Evolutionary conservation across 2,113 vertebrate genomes (phyloP).

Genomic region (Ivindomyrus marchei): DNA sequence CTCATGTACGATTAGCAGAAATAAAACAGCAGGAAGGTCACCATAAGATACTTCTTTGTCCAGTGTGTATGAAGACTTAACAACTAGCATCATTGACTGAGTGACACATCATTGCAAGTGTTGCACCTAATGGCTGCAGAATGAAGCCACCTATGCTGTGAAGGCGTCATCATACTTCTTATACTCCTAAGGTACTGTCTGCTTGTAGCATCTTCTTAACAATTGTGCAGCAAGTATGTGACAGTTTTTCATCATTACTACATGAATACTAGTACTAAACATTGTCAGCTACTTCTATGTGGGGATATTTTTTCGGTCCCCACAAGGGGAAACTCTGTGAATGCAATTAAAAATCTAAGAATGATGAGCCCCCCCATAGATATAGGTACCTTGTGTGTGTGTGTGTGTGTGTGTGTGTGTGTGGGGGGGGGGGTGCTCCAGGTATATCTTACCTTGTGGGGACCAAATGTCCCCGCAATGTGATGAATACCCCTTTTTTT

Average conservation of each 20-base stretch:
- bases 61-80: neutral
- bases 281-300: neutral
- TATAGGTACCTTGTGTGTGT: too few relatives aligned
- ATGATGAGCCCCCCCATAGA: neutral
- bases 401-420: too few relatives aligned
- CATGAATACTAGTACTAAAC: neutral
- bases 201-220: neutral
- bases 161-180: neutral
- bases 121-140: neutral
- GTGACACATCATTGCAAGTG: neutral
- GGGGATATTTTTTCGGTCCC: neutral
- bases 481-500: too few relatives aligned
- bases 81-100: neutral
- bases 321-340: neutral
- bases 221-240: neutral
- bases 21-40: neutral
- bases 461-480: too few relatives aligned
- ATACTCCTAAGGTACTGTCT: neutral
- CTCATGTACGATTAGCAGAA: neutral
- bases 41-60: neutral
- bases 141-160: neutral
- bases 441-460: too few relatives aligned
- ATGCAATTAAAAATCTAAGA: neutral
- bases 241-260: neutral
- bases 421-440: too few relatives aligned